Evolutionary conservation across 2,888 invertebrate genomes (phyloP), one percentile per base, ranked within the genome.

Genomic region (Clistopyga incitator): DNA sequence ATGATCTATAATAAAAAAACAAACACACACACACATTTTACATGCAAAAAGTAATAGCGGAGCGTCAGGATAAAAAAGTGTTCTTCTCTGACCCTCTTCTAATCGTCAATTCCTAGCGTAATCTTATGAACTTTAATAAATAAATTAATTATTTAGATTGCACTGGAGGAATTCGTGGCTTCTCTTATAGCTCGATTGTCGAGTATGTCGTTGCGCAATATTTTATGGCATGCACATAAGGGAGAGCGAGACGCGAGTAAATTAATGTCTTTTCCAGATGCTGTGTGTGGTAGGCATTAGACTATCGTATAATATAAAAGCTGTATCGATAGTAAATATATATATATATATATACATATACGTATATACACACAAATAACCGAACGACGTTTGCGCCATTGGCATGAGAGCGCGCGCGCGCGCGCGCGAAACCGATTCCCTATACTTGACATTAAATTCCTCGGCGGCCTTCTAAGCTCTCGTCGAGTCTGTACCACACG

Each of bases 401-500:
- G 81, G 78, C 74, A 83, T 76, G 68, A 85, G 81, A 45, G 82
- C 82, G 76, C 75, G 77, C 85, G 84, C 87, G 82, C 82, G 76
- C 75, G 77, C 85, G 84, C 87, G 86, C 86, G 82, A 85, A 89
- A 88, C 88, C 89, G 86, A 91, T 90, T 90, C 91, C 88, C 89
- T 92, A 92, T 91, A 92, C 92, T 92, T 92, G 92, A 91, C 92
- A 92, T 92, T 92, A 92, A 91, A 92, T 91, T 90, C 88, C 91
- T 88, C 88, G 86, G 87, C 89, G 92, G 92, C 92, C 91, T 92
- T 92, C 91, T 88, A 90, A 87, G 76, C 75, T 78, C 78, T 74
- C 77, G 78, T 56, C 78, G 72, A 64, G 56, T 68, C 25, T 72
- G 42, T 56, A 68, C 50, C 47, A 13, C 20, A 34, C 67, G 20